Base-by-base conservation (phyloP, 2,888 invertebrate species). In the Koerneria pararmatus region DNA sequence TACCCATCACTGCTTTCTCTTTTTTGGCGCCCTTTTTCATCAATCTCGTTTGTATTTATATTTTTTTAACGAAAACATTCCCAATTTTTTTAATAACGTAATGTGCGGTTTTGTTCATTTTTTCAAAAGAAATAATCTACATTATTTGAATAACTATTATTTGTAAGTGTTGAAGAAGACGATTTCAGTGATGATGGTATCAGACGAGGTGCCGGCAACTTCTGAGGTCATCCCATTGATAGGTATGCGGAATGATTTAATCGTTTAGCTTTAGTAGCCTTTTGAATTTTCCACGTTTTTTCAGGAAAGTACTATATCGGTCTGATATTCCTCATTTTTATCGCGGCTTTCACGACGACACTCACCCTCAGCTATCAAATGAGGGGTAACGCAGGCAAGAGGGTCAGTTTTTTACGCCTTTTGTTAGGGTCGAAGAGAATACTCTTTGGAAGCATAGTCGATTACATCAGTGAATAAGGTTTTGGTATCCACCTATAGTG, bases 151-250 rank as follows among this genome's bases (percentile, higher is more conserved):
- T n/a, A n/a, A n/a, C n/a, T n/a, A n/a, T n/a, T n/a, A n/a, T n/a
- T n/a, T n/a, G n/a, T n/a, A n/a, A n/a, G n/a, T n/a, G n/a, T n/a
- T n/a, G n/a, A n/a, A n/a, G n/a, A n/a, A n/a, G n/a, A n/a, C n/a
- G n/a, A n/a, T 67, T 67, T 15, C 70, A 77, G 77, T 78, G 78
- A 77, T 79, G 77, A 78, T 79, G 77, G 78, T 76, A 0, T 74
- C 76, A 8, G 79, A 80, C 53, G 77, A 80, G 48, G 77, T 80
- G 27, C 79, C 79, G 0, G 80, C 80, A 1, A 81, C 80, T 0
- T 76, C 77, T 5, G 80, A 81, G 71, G 78, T 79, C 56, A 78
- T 81, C 31, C 81, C 81, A 1, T 59, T 81, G 5, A 80, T 81
- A 34, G 81, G 74, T 72, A 15, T 11, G 67, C 11, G 4, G 6